Conservation (phyloP, 92 coral and sea anemone genomes). For the Parazoanthus swiftii region DNA sequence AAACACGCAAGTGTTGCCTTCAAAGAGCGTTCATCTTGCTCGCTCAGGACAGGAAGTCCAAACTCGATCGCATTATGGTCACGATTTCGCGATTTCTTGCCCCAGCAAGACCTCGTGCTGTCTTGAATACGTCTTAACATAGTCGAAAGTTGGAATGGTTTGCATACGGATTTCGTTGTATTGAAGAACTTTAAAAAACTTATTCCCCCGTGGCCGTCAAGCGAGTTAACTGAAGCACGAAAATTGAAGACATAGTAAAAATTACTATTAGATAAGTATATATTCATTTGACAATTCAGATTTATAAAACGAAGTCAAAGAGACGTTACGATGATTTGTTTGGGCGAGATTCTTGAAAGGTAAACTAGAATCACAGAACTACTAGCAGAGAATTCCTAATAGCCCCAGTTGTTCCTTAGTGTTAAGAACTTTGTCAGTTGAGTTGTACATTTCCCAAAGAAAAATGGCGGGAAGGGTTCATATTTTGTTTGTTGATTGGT, state of each 20-base stretch:
- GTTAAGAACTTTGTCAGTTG: background rate
- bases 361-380: background rate
- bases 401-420: background rate
- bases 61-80: slow-evolving; percentile 2
- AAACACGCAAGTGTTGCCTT: background rate
- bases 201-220: background rate
- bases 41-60: slow-evolving; percentile 44
- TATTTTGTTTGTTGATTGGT: background rate
- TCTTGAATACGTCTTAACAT: slow-evolving; percentile 30
- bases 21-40: background rate
- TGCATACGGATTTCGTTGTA: background rate
- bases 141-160: background rate
- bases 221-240: background rate
- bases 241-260: background rate
- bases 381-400: background rate
- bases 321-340: slow-evolving; percentile 7
- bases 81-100: slow-evolving; percentile 35
- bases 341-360: background rate
- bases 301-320: background rate
- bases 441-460: background rate
- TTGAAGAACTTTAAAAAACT: background rate
- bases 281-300: background rate
- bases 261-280: background rate
- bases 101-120: slow-evolving; percentile 8
- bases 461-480: background rate